phyloP scores from a whole-genome alignment of 1,140 invertebrate species.

The Aphelenchoides avenae region DNA sequence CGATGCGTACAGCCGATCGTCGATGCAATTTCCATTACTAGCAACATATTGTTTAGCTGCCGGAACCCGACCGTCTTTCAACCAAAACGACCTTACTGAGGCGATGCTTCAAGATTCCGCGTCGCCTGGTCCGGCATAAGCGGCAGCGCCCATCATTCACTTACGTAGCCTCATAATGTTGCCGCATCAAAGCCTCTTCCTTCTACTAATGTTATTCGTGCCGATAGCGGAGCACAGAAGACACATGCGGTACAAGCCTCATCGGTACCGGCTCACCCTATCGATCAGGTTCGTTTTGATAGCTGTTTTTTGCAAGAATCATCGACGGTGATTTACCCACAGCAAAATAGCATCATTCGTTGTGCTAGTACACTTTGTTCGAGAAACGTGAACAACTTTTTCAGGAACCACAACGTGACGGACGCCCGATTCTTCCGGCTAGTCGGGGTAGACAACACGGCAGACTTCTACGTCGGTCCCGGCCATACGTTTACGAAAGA shows the following conservation, averaged over 20 bases:
- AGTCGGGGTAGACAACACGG: constrained; percentile 56
- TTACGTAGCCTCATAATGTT: too few relatives aligned
- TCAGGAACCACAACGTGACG: constrained; percentile 57
- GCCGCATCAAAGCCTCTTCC: too few relatives aligned
- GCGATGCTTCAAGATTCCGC: too few relatives aligned
- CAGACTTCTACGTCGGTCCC: constrained; percentile 52
- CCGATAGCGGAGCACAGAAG: too few relatives aligned
- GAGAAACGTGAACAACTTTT: constrained; percentile 13
- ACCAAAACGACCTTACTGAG: too few relatives aligned
- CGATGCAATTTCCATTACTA: too few relatives aligned
- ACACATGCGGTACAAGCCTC: constrained; percentile 27
- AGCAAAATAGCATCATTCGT: neutral
- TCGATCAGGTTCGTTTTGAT: constrained; percentile 28
- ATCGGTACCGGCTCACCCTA: constrained; percentile 27
- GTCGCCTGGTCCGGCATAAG: too few relatives aligned
- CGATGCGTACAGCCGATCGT: too few relatives aligned
- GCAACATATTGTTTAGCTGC: too few relatives aligned
- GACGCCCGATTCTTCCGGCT: constrained; percentile 56
- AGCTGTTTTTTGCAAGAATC: constrained; percentile 1
- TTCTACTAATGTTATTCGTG: too few relatives aligned
- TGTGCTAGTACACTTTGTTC: neutral
- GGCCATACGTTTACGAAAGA: constrained; percentile 57
- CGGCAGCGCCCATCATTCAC: too few relatives aligned
- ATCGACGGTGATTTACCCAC: neutral
- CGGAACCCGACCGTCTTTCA: too few relatives aligned